Evolutionary conservation across 2,888 invertebrate species (phyloP).

Genomic region (Myopa testacea): DNA sequence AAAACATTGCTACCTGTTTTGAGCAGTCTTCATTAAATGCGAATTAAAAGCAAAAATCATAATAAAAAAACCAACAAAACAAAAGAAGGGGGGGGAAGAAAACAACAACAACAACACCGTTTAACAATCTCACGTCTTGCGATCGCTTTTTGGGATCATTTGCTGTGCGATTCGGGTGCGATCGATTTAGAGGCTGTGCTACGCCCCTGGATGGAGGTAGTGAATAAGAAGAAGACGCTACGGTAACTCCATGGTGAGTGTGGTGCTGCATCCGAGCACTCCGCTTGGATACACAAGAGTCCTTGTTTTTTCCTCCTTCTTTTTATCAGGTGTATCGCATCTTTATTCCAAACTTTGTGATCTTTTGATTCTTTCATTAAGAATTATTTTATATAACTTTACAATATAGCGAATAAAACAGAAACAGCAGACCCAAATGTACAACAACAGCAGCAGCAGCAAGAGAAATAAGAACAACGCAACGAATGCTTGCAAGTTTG

Average conservation of each 20-base stretch:
- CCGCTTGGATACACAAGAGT: background rate
- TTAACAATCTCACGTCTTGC: constrained; percentile 66
- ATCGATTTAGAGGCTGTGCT: constrained; percentile 32
- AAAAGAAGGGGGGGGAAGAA: background rate
- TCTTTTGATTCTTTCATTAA: constrained; percentile 38
- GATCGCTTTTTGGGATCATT: constrained; percentile 47
- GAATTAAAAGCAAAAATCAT: constrained; percentile 37
- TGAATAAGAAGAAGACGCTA: background rate
- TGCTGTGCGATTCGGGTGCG: constrained; percentile 28
- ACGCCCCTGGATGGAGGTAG: constrained; percentile 25
- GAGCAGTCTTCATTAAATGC: constrained; percentile 41
- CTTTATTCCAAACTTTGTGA: constrained; percentile 37
- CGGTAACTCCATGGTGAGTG: background rate
- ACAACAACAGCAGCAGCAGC: no score
- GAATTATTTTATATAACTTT: no score
- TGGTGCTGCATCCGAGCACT: background rate
- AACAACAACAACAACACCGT: constrained; percentile 46
- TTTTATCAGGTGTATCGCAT: constrained; percentile 45
- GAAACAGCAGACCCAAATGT: no score
- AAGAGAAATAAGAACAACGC: no score
- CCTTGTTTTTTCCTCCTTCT: no score
- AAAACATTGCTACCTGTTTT: constrained; percentile 20
- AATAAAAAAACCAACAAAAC: constrained; percentile 11
- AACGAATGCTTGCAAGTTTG: background rate
- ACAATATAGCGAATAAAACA: no score